phyloP scores from a whole-genome alignment of 2,888 invertebrate species.

The Apamea crenata region DNA sequence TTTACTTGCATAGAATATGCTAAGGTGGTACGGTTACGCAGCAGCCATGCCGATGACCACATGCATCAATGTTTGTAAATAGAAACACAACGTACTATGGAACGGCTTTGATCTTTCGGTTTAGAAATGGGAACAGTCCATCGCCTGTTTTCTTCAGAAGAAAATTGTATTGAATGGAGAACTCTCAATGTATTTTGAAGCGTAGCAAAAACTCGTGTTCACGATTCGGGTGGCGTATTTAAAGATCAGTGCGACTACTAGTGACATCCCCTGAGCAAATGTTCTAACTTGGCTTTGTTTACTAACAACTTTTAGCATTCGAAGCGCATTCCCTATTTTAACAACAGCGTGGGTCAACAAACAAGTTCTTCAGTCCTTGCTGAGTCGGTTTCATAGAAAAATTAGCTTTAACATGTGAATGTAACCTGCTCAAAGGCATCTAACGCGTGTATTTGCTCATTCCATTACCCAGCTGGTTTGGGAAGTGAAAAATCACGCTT shows the following conservation, averaged over 20 bases:
- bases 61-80: constrained; percentile 91
- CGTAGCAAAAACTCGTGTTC: constrained; percentile 56
- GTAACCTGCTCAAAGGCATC: constrained; percentile 80
- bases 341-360: constrained; percentile 65
- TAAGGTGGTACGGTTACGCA: constrained; percentile 88
- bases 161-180: constrained; percentile 64
- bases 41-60: constrained; percentile 90
- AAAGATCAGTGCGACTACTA: constrained; percentile 72
- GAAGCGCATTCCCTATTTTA: constrained; percentile 51
- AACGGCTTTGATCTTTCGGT: constrained; percentile 78
- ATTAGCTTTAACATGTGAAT: constrained; percentile 83
- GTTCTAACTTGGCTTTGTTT: constrained; percentile 81
- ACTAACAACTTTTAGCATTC: constrained; percentile 79
- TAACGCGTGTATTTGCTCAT: constrained; percentile 83
- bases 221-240: constrained; percentile 58
- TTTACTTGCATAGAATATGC: constrained; percentile 83
- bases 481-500: constrained; percentile 90
- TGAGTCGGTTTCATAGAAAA: constrained; percentile 78
- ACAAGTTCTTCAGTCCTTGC: constrained; percentile 64
- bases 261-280: constrained; percentile 80
- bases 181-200: constrained; percentile 72
- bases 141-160: constrained; percentile 72
- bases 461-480: constrained; percentile 87
- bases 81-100: constrained; percentile 83
- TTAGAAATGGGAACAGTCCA: constrained; percentile 74